Evolutionary conservation across 2,113 vertebrate species (phyloP).

Genomic region (Sapayoa aenigma): DNA sequence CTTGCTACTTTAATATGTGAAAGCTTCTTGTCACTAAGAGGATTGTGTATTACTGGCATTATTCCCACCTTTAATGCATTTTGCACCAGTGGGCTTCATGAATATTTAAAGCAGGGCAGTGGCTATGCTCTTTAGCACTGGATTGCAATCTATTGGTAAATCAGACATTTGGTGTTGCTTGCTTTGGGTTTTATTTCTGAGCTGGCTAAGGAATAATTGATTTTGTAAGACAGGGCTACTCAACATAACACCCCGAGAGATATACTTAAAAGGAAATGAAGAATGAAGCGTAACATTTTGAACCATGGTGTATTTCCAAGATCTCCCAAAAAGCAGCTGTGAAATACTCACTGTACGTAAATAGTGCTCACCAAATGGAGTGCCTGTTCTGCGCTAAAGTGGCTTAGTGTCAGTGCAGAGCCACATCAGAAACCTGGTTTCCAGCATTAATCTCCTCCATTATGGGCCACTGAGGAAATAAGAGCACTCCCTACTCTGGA

Average conservation of each 20-base stretch:
- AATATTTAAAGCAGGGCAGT: conserved; percentile 74
- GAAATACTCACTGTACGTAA: neutral
- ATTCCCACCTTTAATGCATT: conserved; percentile 75
- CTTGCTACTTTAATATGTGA: conserved; percentile 66
- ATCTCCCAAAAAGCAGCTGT: conserved; percentile 5
- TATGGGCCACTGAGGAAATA: neutral
- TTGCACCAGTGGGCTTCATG: conserved; percentile 66
- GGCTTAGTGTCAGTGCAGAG: conserved; percentile 14
- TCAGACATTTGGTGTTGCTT: conserved; percentile 63
- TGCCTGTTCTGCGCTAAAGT: conserved; percentile 31
- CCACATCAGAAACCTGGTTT: neutral
- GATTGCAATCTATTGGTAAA: conserved; percentile 65
- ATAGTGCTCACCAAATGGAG: conserved; percentile 23
- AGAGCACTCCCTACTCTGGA: neutral
- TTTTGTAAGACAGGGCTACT: conserved; percentile 29
- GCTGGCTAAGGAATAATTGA: conserved; percentile 62
- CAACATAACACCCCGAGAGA: conserved; percentile 36
- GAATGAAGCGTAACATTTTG: neutral
- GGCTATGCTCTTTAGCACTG: conserved; percentile 39
- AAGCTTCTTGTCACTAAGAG: conserved; percentile 66
- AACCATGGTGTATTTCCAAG: neutral
- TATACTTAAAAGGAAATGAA: conserved; percentile 15
- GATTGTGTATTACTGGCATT: conserved; percentile 61
- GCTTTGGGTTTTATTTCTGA: conserved; percentile 60
- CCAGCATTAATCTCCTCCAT: neutral